These are phyloP conservation scores for Macropus fuliginosus DNA, from an alignment of 2,797 vertebrate species.

Conservation along the genomic window DNA sequence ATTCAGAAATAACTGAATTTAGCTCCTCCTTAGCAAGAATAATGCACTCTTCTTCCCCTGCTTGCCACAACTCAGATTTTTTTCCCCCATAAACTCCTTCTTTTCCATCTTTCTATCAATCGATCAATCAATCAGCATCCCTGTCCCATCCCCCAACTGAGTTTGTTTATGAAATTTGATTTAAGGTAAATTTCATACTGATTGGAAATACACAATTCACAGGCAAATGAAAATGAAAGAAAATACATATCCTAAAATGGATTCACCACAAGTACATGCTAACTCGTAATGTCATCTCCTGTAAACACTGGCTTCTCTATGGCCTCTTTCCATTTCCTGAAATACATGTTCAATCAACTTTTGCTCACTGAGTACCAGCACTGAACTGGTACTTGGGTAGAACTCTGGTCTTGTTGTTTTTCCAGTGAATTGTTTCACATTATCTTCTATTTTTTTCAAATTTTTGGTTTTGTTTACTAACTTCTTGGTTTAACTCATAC, in stretches of 20 bases:
- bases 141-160: not conserved
- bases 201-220: not conserved
- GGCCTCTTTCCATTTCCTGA: not conserved
- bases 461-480: no score
- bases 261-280: not conserved
- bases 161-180: not conserved
- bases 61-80: not conserved
- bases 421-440: no score
- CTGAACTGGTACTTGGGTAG: not conserved
- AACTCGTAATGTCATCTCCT: not conserved
- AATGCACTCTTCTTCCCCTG: not conserved
- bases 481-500: no score
- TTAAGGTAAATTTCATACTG: not conserved
- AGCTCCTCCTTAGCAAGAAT: not conserved
- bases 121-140: not conserved
- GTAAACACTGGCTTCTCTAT: not conserved
- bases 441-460: no score
- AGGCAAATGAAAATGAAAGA: not conserved
- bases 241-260: not conserved
- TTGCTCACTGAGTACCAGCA: not conserved
- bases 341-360: not conserved
- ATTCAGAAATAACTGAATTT: not conserved
- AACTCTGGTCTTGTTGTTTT: not conserved
- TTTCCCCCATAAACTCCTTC: not conserved
- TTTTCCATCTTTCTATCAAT: not conserved